These are phyloP conservation scores for Chrysolina americana DNA, from an alignment of 2,888 invertebrate genomes.

Conservation along the genomic window DNA sequence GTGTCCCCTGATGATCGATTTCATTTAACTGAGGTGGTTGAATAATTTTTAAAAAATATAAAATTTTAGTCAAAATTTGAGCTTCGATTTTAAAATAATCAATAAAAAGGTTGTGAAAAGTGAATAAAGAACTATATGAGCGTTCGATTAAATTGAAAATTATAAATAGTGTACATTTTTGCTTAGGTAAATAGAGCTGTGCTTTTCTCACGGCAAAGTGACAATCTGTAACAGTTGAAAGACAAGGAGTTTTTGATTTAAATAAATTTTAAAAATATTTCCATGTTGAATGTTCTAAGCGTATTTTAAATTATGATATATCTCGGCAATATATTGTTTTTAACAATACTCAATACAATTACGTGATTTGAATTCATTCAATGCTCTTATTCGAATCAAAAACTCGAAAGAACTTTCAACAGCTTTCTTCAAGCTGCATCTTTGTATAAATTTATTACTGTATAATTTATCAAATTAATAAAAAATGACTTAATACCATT, in stretches of 20 bases:
- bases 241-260: conserved; percentile 16
- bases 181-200: conserved; percentile 60
- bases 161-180: conserved; percentile 59
- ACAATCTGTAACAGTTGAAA: conserved; percentile 50
- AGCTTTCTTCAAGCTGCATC: conserved; percentile 43
- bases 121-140: conserved; percentile 55
- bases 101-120: conserved; percentile 67
- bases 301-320: too few species aligned
- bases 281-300: not conserved
- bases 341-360: too few species aligned
- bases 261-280: too few species aligned
- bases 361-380: not conserved
- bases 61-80: conserved; percentile 49
- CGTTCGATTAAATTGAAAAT: conserved; percentile 47
- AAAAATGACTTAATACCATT: conserved; percentile 32
- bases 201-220: conserved; percentile 59
- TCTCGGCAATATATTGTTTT: too few species aligned
- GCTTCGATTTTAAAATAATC: conserved; percentile 61
- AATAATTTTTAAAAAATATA: conserved; percentile 8
- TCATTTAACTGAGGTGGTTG: not conserved
- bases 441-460: conserved; percentile 44
- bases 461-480: conserved; percentile 40
- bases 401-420: conserved; percentile 50
- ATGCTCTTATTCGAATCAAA: not conserved
- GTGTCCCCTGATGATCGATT: not conserved